These are phyloP conservation scores for Neosilurus hyrtlii DNA, from an alignment of 2,797 vertebrate species.

Conservation along the genomic window DNA sequence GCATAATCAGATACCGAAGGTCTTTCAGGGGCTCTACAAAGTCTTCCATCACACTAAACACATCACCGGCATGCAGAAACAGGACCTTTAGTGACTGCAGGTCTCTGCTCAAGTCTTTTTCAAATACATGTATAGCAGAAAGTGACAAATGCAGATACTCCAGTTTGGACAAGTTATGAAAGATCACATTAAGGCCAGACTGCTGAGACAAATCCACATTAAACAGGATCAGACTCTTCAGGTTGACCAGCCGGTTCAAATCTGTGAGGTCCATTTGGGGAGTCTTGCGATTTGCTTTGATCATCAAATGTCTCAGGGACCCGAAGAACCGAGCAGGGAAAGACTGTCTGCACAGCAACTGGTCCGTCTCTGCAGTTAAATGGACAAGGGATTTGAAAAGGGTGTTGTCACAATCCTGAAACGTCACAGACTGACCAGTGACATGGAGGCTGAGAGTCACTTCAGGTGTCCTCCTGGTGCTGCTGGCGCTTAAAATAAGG, in stretches of 20 bases:
- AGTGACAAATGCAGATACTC: not conserved
- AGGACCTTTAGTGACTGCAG: slow-evolving; percentile 19
- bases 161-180: slow-evolving; percentile 36
- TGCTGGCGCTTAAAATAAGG: not conserved
- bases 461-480: not conserved
- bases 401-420: slow-evolving; percentile 22
- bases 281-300: not conserved
- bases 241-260: slow-evolving; percentile 29
- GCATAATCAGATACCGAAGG: not conserved
- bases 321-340: slow-evolving; percentile 22
- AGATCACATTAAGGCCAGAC: slow-evolving; percentile 1
- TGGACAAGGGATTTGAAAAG: slow-evolving; percentile 14
- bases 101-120: slow-evolving; percentile 25
- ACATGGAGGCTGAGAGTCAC: slow-evolving; percentile 11
- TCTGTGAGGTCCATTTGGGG: slow-evolving; percentile 31
- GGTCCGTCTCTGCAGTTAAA: slow-evolving; percentile 23
- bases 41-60: slow-evolving; percentile 17
- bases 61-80: not conserved
- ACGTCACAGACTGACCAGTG: slow-evolving; percentile 20
- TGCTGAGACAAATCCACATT: slow-evolving; percentile 34
- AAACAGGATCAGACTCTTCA: slow-evolving; percentile 18
- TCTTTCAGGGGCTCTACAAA: slow-evolving; percentile 19
- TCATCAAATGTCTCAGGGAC: slow-evolving; percentile 19
- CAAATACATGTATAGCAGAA: slow-evolving; percentile 7
- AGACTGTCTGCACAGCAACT: slow-evolving; percentile 24